Evolutionary conservation across 53 echinoderm and acorn worm species (phyloP), one percentile per base, ranked within the genome.

Genomic region (Glandiceps talaboti): DNA sequence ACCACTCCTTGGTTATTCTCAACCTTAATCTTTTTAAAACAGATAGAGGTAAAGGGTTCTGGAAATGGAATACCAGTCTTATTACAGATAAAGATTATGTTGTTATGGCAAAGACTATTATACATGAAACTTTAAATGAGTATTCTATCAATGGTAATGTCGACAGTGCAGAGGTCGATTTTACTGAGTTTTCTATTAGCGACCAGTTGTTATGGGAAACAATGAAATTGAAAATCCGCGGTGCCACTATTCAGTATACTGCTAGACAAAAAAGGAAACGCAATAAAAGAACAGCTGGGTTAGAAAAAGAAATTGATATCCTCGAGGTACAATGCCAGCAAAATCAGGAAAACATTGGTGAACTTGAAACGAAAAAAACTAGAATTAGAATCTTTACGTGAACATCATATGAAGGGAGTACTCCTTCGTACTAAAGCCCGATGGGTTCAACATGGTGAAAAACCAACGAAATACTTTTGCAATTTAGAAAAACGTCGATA

Each of bases 21-120:
- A 28, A 75, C 14, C 33, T 82, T 75, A 75, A 31, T 74, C 74
- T 75, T 1, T 74, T 74, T 31, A 74, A 74, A 14, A 14, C 32
- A 27, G 74, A 75, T n/a, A 82, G 82, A 82, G 82, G 82, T 0
- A 31, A 28, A 1, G 82, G 82, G 27, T 82, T 31, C 74, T 82
- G 82, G 82, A 82, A 82, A 82, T 82, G 74, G 27, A 82, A 82
- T 74, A 82, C 64, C 6, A n/a, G n/a, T n/a, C n/a, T n/a, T n/a
- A n/a, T n/a, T n/a, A n/a, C n/a, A n/a, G n/a, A n/a, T n/a, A n/a
- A n/a, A 12, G 64, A 45, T 6, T 45, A 45, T 45, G 64, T 45
- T 45, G 64, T 20, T 45, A 12, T 20, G 6, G 64, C 20, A 45
- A 45, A 12, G 64, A 20, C 6, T 12, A 45, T 45, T 45, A 45